Evolutionary conservation across 2,113 vertebrate genomes (phyloP).

Genomic region (Percina caprodes): DNA sequence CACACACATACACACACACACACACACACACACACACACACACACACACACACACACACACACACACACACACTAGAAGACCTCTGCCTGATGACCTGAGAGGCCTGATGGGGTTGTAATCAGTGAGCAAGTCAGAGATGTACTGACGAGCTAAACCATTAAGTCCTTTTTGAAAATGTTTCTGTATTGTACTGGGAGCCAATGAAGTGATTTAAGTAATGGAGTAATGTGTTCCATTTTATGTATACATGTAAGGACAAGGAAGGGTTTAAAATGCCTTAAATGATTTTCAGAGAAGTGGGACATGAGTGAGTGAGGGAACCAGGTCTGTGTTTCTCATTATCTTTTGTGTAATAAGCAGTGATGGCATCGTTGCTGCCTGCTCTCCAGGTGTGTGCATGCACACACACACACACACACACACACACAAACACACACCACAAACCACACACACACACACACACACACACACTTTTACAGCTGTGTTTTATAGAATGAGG

Average conservation of each 20-base stretch:
- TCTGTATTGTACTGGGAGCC: too few relatives aligned
- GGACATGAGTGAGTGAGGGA: background rate
- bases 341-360: constrained; percentile 46
- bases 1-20: constrained; percentile 10
- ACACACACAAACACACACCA: constrained; percentile 1
- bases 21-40: background rate
- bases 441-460: constrained; percentile 9
- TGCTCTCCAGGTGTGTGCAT: constrained; percentile 42
- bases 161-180: too few relatives aligned
- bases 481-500: constrained; percentile 55
- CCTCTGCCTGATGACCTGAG: too few relatives aligned
- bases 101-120: too few relatives aligned
- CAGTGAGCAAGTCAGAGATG: too few relatives aligned
- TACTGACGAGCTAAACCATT: too few relatives aligned
- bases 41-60: background rate
- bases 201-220: too few relatives aligned
- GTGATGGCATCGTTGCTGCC: constrained; percentile 32
- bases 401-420: constrained; percentile 1
- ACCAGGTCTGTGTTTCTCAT: constrained; percentile 64
- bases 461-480: constrained; percentile 29
- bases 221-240: too few relatives aligned
- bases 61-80: background rate
- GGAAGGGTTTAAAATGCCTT: too few relatives aligned
- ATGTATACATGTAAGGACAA: too few relatives aligned
- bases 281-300: too few relatives aligned